Evolutionary conservation across 30 jellyfish, hydroid and myxozoan species (phyloP), one percentile per base, ranked within the genome.

Genomic region (Mastigias papua): DNA sequence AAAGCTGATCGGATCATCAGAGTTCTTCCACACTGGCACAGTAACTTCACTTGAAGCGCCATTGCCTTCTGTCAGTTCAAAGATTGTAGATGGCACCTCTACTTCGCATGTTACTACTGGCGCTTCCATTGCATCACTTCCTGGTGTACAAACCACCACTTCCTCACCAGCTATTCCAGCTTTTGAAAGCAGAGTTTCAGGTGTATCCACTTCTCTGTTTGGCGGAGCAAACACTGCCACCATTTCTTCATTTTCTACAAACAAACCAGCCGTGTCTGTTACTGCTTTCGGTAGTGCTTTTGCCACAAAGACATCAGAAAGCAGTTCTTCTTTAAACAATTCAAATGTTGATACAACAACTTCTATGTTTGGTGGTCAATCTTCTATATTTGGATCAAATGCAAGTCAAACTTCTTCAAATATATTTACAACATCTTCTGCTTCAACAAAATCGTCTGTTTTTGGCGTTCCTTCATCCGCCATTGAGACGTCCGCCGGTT

Each of bases 391-490:
- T 33, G 80, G 46, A 2, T 20, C 72, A 31, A 62, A 19, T 21
- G 20, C 69, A 27, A 11, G 69, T 10, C 48, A 34, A 37, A 35
- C 69, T 27, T n/a, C 94, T 11, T 17, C 84, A 4, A 82, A 80
- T 19, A 86, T 69, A 22, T 76, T 82, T 83, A 89, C 91, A 21
- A 28, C 95, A 0, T 35, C 82, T 25, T 51, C 88, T 5, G 30
- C 90, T 28, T 0, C 82, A 16, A 31, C 93, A 6, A 57, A 77
- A 22, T 13, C 92, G 2, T 46, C 94, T 26, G 16, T 34, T 13
- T 60, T 68, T 34, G 73, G 87, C 61, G 37, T 82, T 2, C 69
- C 60, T 2, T 33, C 42, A 10, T 25, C 76, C 15, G 42, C 73
- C 49, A n/a, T 80, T 34, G 29, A 66, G 34, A n/a, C 92, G 23